Percentiles rank a stretch among this genome's conserved stretches.
Conservation (phyloP, 2,113 vertebrate genomes). For the Apeltes quadracus region DNA sequence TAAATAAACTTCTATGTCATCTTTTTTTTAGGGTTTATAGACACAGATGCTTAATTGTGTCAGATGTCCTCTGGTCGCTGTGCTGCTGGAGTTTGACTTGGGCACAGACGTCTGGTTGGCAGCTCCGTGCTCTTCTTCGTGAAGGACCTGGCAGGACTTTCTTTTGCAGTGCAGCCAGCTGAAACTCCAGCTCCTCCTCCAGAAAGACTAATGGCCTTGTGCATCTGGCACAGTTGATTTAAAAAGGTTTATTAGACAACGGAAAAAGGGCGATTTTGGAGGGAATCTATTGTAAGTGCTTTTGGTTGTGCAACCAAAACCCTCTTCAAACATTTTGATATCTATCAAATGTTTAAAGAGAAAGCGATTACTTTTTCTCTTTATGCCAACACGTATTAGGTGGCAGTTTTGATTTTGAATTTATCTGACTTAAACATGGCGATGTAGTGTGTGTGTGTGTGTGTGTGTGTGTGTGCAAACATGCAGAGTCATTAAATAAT, state of each 20-base stretch:
- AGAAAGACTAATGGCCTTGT: slow-evolving; percentile 10
- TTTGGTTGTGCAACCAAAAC: background rate
- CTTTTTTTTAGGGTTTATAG: background rate
- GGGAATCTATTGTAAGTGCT: background rate
- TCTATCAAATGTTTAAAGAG: background rate
- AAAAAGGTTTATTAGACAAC: background rate
- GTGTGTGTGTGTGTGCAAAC: slow-evolving; percentile 3
- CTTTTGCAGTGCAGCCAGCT: slow-evolving; percentile 7
- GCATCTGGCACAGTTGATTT: slow-evolving; percentile 9
- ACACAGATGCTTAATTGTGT: slow-evolving; percentile 3
- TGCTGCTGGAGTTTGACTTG: slow-evolving; percentile 33
- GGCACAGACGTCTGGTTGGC: slow-evolving; percentile 47
- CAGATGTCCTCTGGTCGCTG: slow-evolving; percentile 15
- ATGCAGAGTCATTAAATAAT: slow-evolving; percentile 56
- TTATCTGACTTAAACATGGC: no score
- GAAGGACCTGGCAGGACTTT: background rate
- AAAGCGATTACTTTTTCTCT: background rate
- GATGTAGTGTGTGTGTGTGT: slow-evolving; percentile 22
- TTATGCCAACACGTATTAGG: background rate
- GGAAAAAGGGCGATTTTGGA: background rate
- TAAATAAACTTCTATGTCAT: background rate
- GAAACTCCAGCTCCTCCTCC: slow-evolving; percentile 16
- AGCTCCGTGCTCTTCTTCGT: slow-evolving; percentile 22
- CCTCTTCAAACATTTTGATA: background rate
- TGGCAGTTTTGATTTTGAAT: no score